Evolutionary conservation across 2,888 invertebrate genomes (phyloP).

Genomic region (Agrotis puta): DNA sequence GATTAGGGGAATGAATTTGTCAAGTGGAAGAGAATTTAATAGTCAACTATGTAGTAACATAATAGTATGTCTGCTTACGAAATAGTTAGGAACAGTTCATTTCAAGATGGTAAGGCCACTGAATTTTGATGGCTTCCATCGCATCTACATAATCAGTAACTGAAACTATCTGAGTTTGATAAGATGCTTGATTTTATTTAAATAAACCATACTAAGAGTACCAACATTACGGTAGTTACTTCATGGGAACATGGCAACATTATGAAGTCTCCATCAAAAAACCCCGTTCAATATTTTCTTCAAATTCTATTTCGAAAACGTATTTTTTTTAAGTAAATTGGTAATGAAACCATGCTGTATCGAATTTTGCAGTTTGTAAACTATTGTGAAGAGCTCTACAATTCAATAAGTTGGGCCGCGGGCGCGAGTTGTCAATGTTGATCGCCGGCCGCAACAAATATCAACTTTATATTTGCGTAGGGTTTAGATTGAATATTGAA

Average conservation of each 20-base stretch:
- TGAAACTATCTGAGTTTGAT: no score
- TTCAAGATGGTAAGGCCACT: no score
- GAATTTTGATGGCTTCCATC: no score
- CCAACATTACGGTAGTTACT: neutral
- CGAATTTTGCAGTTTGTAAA: slow-evolving; percentile 68
- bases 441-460: slow-evolving; percentile 51
- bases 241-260: neutral
- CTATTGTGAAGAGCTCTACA: slow-evolving; percentile 77
- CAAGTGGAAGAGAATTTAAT: neutral
- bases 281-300: neutral
- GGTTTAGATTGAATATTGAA: neutral
- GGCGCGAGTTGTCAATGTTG: slow-evolving; percentile 63
- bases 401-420: slow-evolving; percentile 77
- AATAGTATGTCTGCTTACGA: no score
- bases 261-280: neutral
- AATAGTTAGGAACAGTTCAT: no score
- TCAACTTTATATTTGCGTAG: slow-evolving; percentile 55
- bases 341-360: slow-evolving; percentile 58
- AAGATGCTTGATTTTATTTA: no score
- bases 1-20: neutral
- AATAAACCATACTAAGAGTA: neutral
- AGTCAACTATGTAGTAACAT: no score
- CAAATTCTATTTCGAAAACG: neutral
- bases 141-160: no score
- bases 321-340: slow-evolving; percentile 48